Evolutionary conservation across 2,113 vertebrate genomes (phyloP).

Genomic region (Dermatemys mawii): DNA sequence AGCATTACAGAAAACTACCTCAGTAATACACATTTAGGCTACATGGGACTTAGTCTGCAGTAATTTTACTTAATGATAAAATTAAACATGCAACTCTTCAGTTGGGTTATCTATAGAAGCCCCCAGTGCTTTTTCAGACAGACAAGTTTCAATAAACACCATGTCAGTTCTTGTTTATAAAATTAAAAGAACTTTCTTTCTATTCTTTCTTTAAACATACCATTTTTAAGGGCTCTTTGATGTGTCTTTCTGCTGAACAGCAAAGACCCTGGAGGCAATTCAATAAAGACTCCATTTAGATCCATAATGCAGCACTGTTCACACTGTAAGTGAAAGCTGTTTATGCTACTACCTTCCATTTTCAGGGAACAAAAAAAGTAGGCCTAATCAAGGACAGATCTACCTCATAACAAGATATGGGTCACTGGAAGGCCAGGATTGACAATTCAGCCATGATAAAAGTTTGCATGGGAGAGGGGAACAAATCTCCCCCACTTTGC

Average conservation of each 20-base stretch:
- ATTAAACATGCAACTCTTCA: constrained; percentile 7
- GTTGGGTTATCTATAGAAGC: constrained; percentile 38
- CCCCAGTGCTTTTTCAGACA: constrained; percentile 33
- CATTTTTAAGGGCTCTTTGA: constrained; percentile 25
- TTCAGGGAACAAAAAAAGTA: background rate
- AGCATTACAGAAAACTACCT: constrained; percentile 19
- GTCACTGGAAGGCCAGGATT: constrained; percentile 62
- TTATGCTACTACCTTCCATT: background rate
- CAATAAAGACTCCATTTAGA: constrained; percentile 10
- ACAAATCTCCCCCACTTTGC: constrained; percentile 32
- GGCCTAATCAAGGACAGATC: background rate
- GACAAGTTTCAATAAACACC: constrained; percentile 67
- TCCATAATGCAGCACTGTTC: background rate
- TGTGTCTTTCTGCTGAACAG: constrained; percentile 28
- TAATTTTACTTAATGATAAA: constrained; percentile 43
- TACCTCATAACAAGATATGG: background rate
- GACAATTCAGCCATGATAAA: constrained; percentile 39
- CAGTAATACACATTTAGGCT: constrained; percentile 14
- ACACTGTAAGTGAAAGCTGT: constrained; percentile 20
- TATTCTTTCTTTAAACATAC: constrained; percentile 35
- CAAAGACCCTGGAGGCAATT: constrained; percentile 11
- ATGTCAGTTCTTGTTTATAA: constrained; percentile 50
- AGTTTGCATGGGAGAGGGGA: constrained; percentile 32
- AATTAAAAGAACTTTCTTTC: constrained; percentile 16
- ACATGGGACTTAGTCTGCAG: background rate